A percentile compares a stretch with the other conserved stretches of the same genome.
phyloP scores from a whole-genome alignment of 2,113 vertebrate species.

The Sclerurus mexicanus region DNA sequence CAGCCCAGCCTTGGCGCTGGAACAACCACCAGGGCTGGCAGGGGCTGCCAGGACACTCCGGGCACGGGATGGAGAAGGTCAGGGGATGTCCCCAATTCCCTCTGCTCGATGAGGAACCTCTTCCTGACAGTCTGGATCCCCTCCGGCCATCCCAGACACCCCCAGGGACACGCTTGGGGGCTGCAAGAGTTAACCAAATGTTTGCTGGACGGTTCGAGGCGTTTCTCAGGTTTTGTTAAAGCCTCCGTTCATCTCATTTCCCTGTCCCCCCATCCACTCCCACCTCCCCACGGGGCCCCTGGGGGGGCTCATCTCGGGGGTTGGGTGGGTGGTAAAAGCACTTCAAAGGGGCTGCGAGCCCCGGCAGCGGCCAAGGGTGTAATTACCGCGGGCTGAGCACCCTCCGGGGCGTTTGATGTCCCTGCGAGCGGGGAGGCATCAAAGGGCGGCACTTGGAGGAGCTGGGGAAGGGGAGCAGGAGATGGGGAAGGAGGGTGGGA shows the following conservation, averaged over 20 bases:
- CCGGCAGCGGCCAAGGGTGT: too few species aligned
- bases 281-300: conserved; percentile 8
- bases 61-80: too few species aligned
- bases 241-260: neutral
- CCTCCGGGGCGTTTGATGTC: too few species aligned
- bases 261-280: conserved; percentile 1
- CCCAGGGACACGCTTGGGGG: neutral
- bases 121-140: neutral
- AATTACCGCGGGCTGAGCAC: conserved; percentile 17
- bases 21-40: neutral
- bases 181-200: neutral
- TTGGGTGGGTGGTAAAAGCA: neutral
- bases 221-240: neutral
- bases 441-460: too few species aligned
- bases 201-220: neutral
- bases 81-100: neutral
- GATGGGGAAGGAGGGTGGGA: neutral
- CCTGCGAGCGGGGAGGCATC: too few species aligned
- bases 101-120: neutral
- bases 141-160: neutral
- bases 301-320: conserved; percentile 17
- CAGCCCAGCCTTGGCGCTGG: neutral
- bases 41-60: too few species aligned
- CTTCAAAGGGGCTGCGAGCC: conserved; percentile 55
- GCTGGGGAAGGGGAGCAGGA: neutral